Evolutionary conservation across 35 echinoderm and acorn worm species (phyloP).

Genomic region (Eucidaris tribuloides): DNA sequence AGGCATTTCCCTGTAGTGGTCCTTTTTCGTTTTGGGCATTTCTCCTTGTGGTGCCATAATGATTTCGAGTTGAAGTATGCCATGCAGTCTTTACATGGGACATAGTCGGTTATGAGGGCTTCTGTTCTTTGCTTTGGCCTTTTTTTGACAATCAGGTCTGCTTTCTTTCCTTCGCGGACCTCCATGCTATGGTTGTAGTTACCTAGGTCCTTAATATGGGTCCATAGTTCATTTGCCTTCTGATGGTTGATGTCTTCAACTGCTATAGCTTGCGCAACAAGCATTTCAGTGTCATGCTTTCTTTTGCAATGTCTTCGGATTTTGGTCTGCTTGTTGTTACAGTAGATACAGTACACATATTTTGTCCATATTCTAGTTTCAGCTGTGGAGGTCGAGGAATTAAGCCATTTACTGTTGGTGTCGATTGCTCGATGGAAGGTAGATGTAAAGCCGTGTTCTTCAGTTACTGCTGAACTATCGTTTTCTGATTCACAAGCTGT

Average conservation of each 20-base stretch:
- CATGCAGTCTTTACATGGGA: background rate
- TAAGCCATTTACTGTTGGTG: no score
- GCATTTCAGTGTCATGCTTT: background rate
- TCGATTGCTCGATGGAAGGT: no score
- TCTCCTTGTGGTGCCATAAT: background rate
- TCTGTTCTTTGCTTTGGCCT: background rate
- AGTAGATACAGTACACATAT: background rate
- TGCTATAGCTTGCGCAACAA: no score
- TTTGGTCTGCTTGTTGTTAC: background rate
- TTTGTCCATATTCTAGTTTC: background rate
- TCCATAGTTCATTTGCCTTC: background rate
- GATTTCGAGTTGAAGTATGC: background rate
- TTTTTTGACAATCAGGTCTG: background rate
- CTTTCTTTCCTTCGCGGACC: background rate
- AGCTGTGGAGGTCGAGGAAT: background rate
- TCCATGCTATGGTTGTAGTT: background rate
- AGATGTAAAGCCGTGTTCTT: no score
- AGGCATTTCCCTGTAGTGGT: background rate
- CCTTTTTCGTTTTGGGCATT: background rate
- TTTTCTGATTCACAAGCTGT: no score
- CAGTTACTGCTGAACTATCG: no score
- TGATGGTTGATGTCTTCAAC: background rate
- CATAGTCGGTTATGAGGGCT: background rate
- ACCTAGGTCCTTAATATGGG: background rate
- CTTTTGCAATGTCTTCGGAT: background rate